Evolutionary conservation across 35 echinoderm and acorn worm genomes (phyloP).

Genomic region (Lytechinus variegatus): DNA sequence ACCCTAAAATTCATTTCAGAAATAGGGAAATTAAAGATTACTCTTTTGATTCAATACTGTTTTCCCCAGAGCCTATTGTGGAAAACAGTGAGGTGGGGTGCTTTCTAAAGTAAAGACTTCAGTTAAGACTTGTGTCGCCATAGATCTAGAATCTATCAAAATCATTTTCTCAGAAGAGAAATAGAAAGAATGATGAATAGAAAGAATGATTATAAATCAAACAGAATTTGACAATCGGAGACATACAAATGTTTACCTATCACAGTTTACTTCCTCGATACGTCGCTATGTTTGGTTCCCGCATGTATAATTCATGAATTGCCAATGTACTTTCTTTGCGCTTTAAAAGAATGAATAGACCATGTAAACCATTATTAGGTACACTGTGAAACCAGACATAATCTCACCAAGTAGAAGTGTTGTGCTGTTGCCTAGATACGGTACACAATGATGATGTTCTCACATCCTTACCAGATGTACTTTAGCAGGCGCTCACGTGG

Average conservation of each 20-base stretch:
- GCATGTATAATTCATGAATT: neutral
- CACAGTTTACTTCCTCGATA: neutral
- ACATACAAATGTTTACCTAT: neutral
- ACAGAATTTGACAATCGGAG: neutral
- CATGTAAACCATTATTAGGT: neutral
- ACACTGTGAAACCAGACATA: neutral
- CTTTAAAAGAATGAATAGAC: neutral
- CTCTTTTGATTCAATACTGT: neutral
- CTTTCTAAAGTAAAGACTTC: neutral
- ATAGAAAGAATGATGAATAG: neutral
- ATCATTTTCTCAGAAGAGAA: neutral
- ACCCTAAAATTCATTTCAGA: neutral
- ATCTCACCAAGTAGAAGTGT: neutral
- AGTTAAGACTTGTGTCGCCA: neutral
- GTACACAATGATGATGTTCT: neutral
- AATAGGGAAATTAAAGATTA: neutral
- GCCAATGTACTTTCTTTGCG: neutral
- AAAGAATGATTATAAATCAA: neutral
- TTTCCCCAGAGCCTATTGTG: neutral
- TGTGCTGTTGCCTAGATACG: constrained; percentile 1
- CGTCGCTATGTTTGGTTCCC: neutral
- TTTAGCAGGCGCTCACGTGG: neutral
- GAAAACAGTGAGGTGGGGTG: neutral
- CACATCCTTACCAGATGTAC: neutral
- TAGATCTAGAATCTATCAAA: neutral